Evolutionary conservation across 64 coral and sea anemone species (phyloP), one percentile per base, ranked within the genome.

Genomic region (Orbicella faveolata): DNA sequence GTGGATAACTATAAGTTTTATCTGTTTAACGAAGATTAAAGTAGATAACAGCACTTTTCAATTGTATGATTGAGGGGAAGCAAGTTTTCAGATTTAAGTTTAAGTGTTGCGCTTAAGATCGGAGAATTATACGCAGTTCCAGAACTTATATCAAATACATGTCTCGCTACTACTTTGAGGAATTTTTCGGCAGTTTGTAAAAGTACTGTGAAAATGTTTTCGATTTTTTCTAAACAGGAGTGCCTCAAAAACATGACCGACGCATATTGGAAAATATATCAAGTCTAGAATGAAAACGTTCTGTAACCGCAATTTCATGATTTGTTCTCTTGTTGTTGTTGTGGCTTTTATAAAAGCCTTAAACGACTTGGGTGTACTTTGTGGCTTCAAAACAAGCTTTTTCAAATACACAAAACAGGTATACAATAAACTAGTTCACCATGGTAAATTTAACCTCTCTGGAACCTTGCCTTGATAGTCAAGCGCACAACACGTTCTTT

Each of bases 371-470:
- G 36, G 2, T 36, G 39, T 52, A 67, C 36, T 66, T 67, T 48
- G 61, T 34, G 41, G 65, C 82, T 65, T 70, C 82, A 44, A 72
- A 79, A 84, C 64, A 84, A 51, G 17, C 20, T 68, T 63, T 44
- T 21, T 69, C 11, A 5, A n/a, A 25, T n/a, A 69, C 9, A 69
- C 25, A 25, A 69, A 52, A 0, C 6, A 26, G 23, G 25, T 20
- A 1, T 23, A 66, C 80, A 84, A 69, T 51, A 52, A 51, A 72
- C 1, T 0, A 36, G 12, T 83, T 30, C 6, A 6, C 26, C 65
- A 52, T 15, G 20, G 25, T 11, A 13, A 23, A 52, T 2, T 79
- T 59, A 76, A 76, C 9, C 39, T 41, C 4, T 41, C 39, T 41
- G 39, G 39, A 41, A 41, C 39, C 17, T 76, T 17, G 37, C 17